Percentiles rank a stretch among this genome's conserved stretches.
These are phyloP conservation scores for Microcebus tavaratra DNA, from an alignment of 2,113 vertebrate genomes.

Conservation along the genomic window DNA sequence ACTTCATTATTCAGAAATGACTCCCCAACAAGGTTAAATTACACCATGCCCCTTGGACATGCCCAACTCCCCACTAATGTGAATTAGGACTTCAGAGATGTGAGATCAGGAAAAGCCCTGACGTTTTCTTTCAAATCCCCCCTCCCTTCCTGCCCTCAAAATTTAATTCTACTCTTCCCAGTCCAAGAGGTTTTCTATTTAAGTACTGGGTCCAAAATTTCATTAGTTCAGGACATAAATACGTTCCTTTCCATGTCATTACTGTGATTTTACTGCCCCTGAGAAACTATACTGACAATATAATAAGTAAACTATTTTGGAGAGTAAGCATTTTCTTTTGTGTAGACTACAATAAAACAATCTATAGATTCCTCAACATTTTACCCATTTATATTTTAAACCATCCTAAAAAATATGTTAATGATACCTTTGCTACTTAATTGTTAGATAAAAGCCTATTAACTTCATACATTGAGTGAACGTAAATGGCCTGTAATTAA, in stretches of 20 bases:
- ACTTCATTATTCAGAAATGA: not conserved
- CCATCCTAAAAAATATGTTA: not conserved
- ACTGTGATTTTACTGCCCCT: not conserved
- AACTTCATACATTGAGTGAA: not conserved
- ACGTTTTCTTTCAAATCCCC: not conserved
- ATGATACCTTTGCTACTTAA: not conserved
- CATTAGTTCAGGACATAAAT: not conserved
- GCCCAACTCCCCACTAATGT: not conserved
- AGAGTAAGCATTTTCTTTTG: not conserved
- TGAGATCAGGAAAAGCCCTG: not conserved
- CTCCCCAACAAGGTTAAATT: not conserved
- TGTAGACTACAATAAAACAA: not conserved
- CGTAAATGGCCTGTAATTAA: not conserved
- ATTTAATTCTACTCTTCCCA: not conserved
- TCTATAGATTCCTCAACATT: not conserved
- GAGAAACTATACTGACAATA: not conserved
- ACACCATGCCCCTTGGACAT: rapidly evolving
- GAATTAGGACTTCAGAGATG: not conserved
- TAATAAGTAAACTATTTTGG: not conserved
- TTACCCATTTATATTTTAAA: not conserved
- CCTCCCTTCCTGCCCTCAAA: rapidly evolving
- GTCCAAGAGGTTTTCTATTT: not conserved
- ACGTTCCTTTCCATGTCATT: not conserved
- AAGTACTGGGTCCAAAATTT: not conserved
- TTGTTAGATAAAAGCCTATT: not conserved